Base-by-base conservation (phyloP, 2,797 vertebrate species). In the Agapornis canus region DNA sequence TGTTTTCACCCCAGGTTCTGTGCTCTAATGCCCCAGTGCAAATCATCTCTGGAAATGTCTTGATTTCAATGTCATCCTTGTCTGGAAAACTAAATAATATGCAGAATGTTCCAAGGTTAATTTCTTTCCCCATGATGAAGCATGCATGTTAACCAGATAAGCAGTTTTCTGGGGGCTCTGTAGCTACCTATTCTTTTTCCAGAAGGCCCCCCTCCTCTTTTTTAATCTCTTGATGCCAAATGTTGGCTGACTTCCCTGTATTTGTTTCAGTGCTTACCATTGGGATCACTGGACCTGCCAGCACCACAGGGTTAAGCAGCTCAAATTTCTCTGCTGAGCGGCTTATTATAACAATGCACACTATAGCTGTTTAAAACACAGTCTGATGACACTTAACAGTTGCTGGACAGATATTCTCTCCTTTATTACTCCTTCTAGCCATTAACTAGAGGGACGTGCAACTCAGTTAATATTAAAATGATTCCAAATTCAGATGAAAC, bases 261-360 rank as follows among this genome's bases (percentile, higher is more conserved):
- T 97, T 97, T 97, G 96, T 96, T 97, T 97, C 96, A 92, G 79
- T 71, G 96, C 96, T 95, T 97, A 97, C 96, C 89, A 89, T n/a
- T 92, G 93, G 96, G 96, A 97, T 96, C 94, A 57, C 92, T 47
- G 86, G 95, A 96, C 96, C 94, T 97, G 97, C 96, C 96, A 97
- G 95, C 96, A 60, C 96, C 96, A 93, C 95, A 94, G 96, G 96
- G 96, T 97, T 97, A 97, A 97, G 96, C 96, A 93, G 97, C 96
- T 97, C 96, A 95, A 82, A 97, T 97, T 96, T 97, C 96, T 97
- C 94, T 94, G 94, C 93, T 97, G 97, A 97, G 96, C 93, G 0
- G 96, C 95, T 97, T 97, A 97, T 84, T 95, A 73, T 73, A 95
- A 97, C 96, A 97, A 95, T 92, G 88, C 83, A 56, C 91, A 83